These are phyloP conservation scores for Malurus cyaneus DNA, from an alignment of 2,113 vertebrate species.

Conservation along the genomic window DNA sequence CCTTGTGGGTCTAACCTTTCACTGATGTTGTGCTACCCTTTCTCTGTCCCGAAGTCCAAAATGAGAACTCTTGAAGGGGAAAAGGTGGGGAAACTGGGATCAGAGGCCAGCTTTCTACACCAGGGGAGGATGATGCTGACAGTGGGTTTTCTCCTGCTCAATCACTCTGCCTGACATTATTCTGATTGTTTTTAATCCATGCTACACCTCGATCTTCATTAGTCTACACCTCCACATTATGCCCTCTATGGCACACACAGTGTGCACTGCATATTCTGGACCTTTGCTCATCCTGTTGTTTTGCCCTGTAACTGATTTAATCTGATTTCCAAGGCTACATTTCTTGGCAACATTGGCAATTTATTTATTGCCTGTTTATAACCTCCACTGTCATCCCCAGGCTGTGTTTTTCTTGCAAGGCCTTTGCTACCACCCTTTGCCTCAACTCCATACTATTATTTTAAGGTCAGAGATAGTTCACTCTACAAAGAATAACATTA, in stretches of 20 bases:
- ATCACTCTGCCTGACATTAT: background rate
- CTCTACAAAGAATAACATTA: background rate
- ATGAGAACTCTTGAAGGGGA: background rate
- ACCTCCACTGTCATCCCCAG: background rate
- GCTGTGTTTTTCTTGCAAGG: background rate
- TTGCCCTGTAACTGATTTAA: background rate
- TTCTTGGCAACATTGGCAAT: background rate
- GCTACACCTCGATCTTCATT: background rate
- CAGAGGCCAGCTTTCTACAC: background rate
- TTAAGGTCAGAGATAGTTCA: background rate
- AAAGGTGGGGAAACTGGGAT: background rate
- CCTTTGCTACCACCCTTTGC: background rate
- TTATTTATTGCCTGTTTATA: background rate
- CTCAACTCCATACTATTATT: background rate
- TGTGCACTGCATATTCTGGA: background rate
- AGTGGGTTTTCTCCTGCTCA: background rate
- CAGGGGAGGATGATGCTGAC: accelerated
- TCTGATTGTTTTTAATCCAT: background rate
- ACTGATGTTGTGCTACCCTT: background rate
- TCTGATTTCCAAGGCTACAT: background rate
- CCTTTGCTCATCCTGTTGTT: background rate
- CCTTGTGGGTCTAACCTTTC: background rate
- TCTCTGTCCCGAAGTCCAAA: background rate
- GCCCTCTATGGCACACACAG: background rate
- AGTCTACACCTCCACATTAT: too few relatives aligned